phyloP scores from a whole-genome alignment of 2,888 invertebrate species.

The Rotaria macrura region DNA sequence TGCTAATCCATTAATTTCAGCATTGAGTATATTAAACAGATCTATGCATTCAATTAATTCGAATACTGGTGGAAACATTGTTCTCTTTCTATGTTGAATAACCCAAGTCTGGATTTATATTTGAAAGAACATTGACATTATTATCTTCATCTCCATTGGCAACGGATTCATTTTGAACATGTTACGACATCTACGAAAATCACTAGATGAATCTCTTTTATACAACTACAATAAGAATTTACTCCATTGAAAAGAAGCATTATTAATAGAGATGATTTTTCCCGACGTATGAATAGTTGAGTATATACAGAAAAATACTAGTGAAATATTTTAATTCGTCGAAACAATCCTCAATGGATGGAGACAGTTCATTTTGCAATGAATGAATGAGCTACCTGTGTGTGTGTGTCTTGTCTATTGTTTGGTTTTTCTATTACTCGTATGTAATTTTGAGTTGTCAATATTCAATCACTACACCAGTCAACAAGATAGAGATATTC shows the following conservation, averaged over 20 bases:
- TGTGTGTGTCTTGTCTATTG: neutral
- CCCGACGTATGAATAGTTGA: too few relatives aligned
- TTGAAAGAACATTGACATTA: neutral
- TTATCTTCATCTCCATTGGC: neutral
- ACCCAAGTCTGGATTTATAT: neutral
- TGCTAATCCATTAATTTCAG: slow-evolving; percentile 39
- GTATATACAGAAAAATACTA: too few relatives aligned
- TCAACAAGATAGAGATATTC: too few relatives aligned
- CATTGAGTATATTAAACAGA: slow-evolving; percentile 47
- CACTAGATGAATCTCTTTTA: too few relatives aligned
- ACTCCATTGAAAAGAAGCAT: neutral
- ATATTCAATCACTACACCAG: neutral
- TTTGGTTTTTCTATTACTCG: neutral
- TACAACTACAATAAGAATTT: neutral
- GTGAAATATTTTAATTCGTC: too few relatives aligned
- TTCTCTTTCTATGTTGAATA: neutral
- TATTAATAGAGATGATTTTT: neutral
- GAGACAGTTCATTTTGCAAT: too few relatives aligned
- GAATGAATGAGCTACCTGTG: neutral
- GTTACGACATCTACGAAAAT: neutral
- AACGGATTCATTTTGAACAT: neutral
- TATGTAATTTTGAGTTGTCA: neutral
- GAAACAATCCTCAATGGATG: too few relatives aligned
- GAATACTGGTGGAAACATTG: slow-evolving; percentile 26
- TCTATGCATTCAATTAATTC: slow-evolving; percentile 42